Percentiles rank a stretch among this genome's conserved stretches.
These are phyloP conservation scores for Siphonodentalium dalli DNA, from an alignment of 2,888 invertebrate species.

Conservation along the genomic window DNA sequence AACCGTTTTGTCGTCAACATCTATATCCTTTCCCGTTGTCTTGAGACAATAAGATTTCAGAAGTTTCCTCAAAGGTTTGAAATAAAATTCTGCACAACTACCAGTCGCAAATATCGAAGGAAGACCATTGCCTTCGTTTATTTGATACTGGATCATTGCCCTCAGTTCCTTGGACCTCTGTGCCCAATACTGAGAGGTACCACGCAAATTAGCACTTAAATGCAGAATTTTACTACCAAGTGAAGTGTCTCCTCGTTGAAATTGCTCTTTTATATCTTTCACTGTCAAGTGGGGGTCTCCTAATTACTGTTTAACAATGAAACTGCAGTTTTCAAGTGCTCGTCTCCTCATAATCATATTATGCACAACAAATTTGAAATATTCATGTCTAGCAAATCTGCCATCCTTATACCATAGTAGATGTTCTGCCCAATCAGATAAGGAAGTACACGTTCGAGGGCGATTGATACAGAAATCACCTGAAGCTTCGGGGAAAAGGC, in stretches of 20 bases:
- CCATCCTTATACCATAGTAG: slow-evolving; percentile 24
- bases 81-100: slow-evolving; percentile 26
- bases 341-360: slow-evolving; percentile 21
- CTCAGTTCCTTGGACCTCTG: slow-evolving; percentile 26
- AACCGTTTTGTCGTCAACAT: neutral
- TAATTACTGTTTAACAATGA: slow-evolving; percentile 17
- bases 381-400: slow-evolving; percentile 18
- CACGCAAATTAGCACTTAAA: slow-evolving; percentile 22
- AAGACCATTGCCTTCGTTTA: slow-evolving; percentile 28
- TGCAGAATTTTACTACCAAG: slow-evolving; percentile 19
- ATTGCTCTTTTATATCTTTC: slow-evolving; percentile 6
- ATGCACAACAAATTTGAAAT: slow-evolving; percentile 19
- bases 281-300: slow-evolving; percentile 10
- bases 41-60: slow-evolving; percentile 4
- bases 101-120: slow-evolving; percentile 26
- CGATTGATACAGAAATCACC: slow-evolving; percentile 19
- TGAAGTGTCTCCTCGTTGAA: slow-evolving; percentile 9
- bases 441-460: slow-evolving; percentile 15
- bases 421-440: slow-evolving; percentile 29
- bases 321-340: slow-evolving; percentile 18
- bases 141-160: slow-evolving; percentile 29
- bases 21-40: slow-evolving; percentile 2
- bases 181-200: slow-evolving; percentile 28
- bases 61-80: slow-evolving; percentile 13
- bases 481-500: slow-evolving; percentile 16